Percentiles rank a stretch among this genome's conserved stretches.
Evolutionary conservation across 2,797 vertebrate genomes (phyloP).

Genomic region (Arremon brunneinucha): DNA sequence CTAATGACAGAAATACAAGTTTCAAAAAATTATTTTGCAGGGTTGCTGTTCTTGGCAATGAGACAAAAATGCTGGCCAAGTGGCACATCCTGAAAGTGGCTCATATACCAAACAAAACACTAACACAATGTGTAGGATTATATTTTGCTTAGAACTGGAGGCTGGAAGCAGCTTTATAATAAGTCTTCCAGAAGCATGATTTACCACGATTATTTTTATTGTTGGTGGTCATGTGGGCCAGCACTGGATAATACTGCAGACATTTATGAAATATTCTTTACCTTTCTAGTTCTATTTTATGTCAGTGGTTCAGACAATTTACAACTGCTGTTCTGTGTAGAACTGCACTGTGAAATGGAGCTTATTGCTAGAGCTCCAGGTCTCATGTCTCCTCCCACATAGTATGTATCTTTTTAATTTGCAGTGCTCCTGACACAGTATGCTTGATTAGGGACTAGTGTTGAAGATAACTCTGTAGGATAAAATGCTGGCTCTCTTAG

Average conservation of each 20-base stretch:
- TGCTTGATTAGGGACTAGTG: constrained; percentile 38
- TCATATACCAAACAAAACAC: background rate
- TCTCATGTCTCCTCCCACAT: background rate
- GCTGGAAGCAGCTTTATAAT: background rate
- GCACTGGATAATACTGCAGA: constrained; percentile 1
- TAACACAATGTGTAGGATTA: background rate
- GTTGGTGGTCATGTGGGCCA: constrained; percentile 4
- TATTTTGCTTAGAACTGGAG: background rate
- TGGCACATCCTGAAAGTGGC: background rate
- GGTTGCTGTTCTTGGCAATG: background rate
- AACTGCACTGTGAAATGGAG: background rate
- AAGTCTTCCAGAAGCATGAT: constrained; percentile 19
- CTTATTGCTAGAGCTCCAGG: background rate
- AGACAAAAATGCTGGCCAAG: background rate
- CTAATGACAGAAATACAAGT: background rate
- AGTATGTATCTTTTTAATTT: constrained; percentile 50
- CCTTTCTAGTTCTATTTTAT: constrained; percentile 46
- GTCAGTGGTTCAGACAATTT: constrained; percentile 39
- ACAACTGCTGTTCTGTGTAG: background rate
- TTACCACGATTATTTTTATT: constrained; percentile 45
- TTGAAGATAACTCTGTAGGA: constrained; percentile 47
- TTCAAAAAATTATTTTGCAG: background rate
- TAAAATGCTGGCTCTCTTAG: constrained; percentile 29
- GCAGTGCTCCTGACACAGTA: constrained; percentile 8
- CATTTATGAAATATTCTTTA: constrained; percentile 51